A percentile compares a stretch with the other conserved stretches of the same genome.
Evolutionary conservation across 2,113 vertebrate genomes (phyloP).

Genomic region (Microtus ochrogaster): DNA sequence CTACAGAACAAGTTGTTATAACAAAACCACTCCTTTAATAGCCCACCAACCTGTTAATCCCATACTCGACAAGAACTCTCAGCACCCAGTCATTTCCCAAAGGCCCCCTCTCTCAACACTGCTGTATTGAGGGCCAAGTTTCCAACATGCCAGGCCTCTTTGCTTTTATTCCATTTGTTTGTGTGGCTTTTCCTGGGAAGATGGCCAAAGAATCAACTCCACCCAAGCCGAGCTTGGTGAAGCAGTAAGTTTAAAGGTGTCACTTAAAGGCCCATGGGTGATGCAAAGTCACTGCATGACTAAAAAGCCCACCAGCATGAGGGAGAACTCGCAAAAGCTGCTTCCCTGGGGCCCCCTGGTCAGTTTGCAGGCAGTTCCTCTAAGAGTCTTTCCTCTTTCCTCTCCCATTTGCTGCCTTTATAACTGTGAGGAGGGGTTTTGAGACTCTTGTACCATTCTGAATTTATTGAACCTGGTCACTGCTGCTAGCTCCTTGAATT

Average conservation of each 20-base stretch:
- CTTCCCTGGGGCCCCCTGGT: not conserved
- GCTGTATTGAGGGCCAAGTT: not conserved
- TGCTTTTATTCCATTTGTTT: not conserved
- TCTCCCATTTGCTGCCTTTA: not conserved
- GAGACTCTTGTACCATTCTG: not conserved
- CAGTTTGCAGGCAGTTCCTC: not conserved
- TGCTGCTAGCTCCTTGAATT: not conserved
- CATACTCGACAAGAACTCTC: not conserved
- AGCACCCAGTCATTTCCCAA: not conserved
- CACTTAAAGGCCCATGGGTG: not conserved
- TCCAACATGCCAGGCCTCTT: not conserved
- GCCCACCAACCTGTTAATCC: not conserved
- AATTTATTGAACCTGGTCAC: not conserved
- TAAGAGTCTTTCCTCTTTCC: too few species aligned
- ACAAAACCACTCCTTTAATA: not conserved
- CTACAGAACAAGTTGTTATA: not conserved
- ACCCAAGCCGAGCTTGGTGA: not conserved
- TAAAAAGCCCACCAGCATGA: not conserved
- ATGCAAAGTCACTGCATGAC: not conserved
- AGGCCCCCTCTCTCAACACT: not conserved
- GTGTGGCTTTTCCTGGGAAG: not conserved
- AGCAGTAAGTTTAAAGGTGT: not conserved
- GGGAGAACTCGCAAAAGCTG: not conserved
- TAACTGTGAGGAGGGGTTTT: not conserved
- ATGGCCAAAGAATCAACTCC: not conserved